These are phyloP conservation scores for Copidosoma aretas DNA, from an alignment of 2,888 invertebrate species.

Conservation along the genomic window DNA sequence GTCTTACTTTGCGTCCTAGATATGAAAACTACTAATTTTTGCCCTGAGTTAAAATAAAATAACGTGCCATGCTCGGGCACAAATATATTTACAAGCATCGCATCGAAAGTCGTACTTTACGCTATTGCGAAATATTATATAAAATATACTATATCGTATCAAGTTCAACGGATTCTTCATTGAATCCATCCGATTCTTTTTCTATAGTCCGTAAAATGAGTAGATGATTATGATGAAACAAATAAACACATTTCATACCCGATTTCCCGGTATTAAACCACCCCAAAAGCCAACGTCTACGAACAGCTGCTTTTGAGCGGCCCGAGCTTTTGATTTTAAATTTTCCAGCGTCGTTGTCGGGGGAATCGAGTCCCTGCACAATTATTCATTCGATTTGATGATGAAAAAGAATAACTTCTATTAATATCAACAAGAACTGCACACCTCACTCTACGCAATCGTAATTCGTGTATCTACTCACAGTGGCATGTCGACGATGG, in stretches of 20 bases:
- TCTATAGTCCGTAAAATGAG: too few species aligned
- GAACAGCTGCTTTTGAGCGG: slow-evolving; percentile 67
- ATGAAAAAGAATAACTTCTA: neutral
- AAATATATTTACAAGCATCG: too few species aligned
- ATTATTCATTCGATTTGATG: neutral
- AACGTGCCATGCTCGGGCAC: too few species aligned
- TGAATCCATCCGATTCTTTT: too few species aligned
- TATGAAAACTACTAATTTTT: too few species aligned
- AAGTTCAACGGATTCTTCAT: too few species aligned
- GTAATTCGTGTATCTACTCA: slow-evolving; percentile 54
- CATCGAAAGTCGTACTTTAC: too few species aligned
- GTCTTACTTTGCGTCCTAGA: too few species aligned
- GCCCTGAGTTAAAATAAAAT: too few species aligned
- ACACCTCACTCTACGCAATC: neutral
- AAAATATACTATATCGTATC: too few species aligned
- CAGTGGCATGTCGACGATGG: slow-evolving; percentile 77
- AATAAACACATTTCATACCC: slow-evolving; percentile 60
- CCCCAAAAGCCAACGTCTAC: slow-evolving; percentile 82
- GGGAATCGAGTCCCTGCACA: slow-evolving; percentile 72
- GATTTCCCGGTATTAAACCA: slow-evolving; percentile 75
- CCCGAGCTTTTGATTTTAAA: slow-evolving; percentile 68
- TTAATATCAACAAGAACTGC: neutral
- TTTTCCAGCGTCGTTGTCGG: slow-evolving; percentile 72
- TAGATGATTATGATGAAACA: too few species aligned
- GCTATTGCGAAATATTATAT: too few species aligned